Evolutionary conservation across 2,888 invertebrate genomes (phyloP), one percentile per base, ranked within the genome.

Genomic region (Conistra vaccinii): DNA sequence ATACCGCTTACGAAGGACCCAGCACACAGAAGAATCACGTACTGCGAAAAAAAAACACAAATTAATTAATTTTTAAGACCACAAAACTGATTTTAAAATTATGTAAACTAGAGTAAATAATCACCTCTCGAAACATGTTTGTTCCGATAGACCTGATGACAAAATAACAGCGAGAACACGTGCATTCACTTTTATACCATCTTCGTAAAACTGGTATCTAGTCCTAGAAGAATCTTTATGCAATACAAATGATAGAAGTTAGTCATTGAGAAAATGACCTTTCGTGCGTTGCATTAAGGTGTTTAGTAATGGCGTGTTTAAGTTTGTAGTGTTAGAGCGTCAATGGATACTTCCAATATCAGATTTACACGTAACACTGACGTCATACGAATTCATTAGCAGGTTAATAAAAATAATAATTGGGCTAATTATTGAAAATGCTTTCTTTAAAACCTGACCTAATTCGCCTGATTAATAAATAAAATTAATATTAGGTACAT

Each of bases 41-140:
- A 75, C 86, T 86, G 63, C 32, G 65, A 84, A 66, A 69, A 84
- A 69, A 35, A 62, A 60, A 73, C 23, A 66, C 69, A 68, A 63
- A n/a, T 58, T 29, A 48, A 51, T 68, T 75, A 63, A 10, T 53
- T 29, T 7, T 35, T 29, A 10, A 57, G 1, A 42, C 6, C 9
- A 39, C 51, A 26, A 17, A 29, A 61, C 35, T 35, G 20, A 26
- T 63, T 55, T 39, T 12, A 60, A 26, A 48, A 60, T 29, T 48
- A 23, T 45, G 7, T 42, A 51, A 69, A 57, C 7, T 60, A 65
- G 29, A 67, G 53, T 55, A 74, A 73, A 77, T 75, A 81, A 87
- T 84, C 92, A 95, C 95, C 95, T 94, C 92, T 81, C 90, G 91
- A 89, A 90, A 92, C 96, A 96, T 96, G 92, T 91, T 94, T 89